Percentiles rank a stretch among this genome's conserved stretches.
Evolutionary conservation across 2,113 vertebrate species (phyloP).

Genomic region (Cyprinodon brontotheroides): DNA sequence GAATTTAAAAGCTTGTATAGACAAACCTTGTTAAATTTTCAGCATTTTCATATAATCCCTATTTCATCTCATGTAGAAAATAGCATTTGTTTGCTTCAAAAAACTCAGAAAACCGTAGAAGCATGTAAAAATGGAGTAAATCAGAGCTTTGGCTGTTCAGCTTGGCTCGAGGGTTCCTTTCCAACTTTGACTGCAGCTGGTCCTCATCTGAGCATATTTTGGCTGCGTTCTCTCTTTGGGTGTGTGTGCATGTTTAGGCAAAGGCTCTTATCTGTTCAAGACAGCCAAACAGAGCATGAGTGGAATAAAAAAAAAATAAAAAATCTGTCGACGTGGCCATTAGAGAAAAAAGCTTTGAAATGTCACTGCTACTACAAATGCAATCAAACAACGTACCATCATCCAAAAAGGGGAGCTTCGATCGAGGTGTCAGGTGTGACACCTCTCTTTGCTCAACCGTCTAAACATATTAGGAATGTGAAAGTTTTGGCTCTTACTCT

Average conservation of each 20-base stretch:
- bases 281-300: background rate
- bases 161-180: background rate
- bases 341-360: background rate
- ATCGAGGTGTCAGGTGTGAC: too few species aligned
- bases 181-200: constrained; percentile 42
- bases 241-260: constrained; percentile 10
- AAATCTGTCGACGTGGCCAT: constrained; percentile 26
- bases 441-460: too few species aligned
- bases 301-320: background rate
- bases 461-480: too few species aligned
- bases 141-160: constrained; percentile 10
- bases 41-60: background rate
- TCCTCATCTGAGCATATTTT: constrained; percentile 42
- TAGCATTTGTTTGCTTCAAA: background rate
- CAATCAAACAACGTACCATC: background rate
- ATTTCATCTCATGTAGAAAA: background rate
- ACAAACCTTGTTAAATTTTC: background rate
- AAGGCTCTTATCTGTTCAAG: constrained; percentile 11
- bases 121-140: too few species aligned
- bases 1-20: too few species aligned
- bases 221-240: constrained; percentile 23
- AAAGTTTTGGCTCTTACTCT: background rate
- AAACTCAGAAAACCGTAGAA: constrained; percentile 11
- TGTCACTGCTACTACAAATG: background rate
- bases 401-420: too few species aligned